Evolutionary conservation across 2,797 vertebrate genomes (phyloP), one percentile per base, ranked within the genome.

Genomic region (Aldrovandia affinis): DNA sequence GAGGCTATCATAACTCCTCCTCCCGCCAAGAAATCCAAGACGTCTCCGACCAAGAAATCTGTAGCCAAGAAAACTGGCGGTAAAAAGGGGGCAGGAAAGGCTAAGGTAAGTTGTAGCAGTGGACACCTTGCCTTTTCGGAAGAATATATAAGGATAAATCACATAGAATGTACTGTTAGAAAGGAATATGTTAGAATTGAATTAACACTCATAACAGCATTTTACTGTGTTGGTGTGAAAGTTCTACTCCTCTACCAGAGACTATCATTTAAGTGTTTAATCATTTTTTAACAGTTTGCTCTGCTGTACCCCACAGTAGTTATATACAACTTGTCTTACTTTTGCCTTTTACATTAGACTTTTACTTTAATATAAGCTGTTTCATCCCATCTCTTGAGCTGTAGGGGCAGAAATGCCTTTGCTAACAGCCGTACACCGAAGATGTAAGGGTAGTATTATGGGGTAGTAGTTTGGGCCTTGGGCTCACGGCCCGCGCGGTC

Each of bases 1-100:
- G 98, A 99, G 95, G 97, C 96, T 10, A 97, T 97, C 12, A 96
- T 97, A 87, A 96, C 96, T 7, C 96, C 97, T 2, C 96, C 98
- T 1, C 97, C 97, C 0, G 96, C 97, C 88, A 99, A 98, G 92
- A 99, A 97, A 90, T 94, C 95, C 89, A 99, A 99, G 90, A 5
- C 90, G 0, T 95, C 96, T 0, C 90, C 94, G 78, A 92, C 94
- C 88, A 99, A 99, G 93, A 99, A 98, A 92, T 89, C 95, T 0
- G 91, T 92, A 4, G 89, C 95, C 82, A 99, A 98, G 94, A 99
- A 97, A 92, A 63, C 89, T 82, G 93, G 95, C 0, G 93, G 96
- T 88, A 98, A 97, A 88, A 98, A 96, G 91, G 95, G 93, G 8
- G 92, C 96, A 77, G 94, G 96, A 78, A 98, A 96, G 91, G 94